Evolutionary conservation across 2,797 vertebrate species (phyloP), one percentile per base, ranked within the genome.

Genomic region (Potorous gilbertii): DNA sequence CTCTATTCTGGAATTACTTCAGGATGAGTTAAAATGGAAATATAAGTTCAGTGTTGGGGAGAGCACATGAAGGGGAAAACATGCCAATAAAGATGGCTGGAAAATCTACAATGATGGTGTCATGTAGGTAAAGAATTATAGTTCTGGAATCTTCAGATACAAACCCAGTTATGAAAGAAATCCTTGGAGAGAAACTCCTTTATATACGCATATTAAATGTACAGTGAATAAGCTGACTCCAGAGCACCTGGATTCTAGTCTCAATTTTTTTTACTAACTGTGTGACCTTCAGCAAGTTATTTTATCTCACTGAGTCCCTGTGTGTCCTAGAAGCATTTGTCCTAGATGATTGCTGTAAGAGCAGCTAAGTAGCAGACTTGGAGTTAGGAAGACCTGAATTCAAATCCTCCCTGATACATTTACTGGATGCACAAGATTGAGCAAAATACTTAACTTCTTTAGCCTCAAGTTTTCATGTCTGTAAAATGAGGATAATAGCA

Each of bases 1-100:
- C 74, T 46, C 16, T 66, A 66, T 66, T 87, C 21, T 87, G 74
- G 74, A 50, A 87, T 87, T 21, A 24, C 18, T 87, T 40, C 46
- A 46, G 8, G 8, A 27, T 81, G 74, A 81, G 0, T 24, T 94
- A 54, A 96, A 95, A 90, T 91, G 59, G 10, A 91, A 94, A 81
- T 93, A 10, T 81, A 31, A 97, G 94, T 93, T 96, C 96, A 91
- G 34, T 81, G 1, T 92, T 93, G 96, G 55, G 94, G 40, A 94
- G 90, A 94, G 91, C 40, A 27, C 10, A 24, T 95, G 18, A 94
- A 95, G 55, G 94, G 6, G 54, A 56, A 81, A 96, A 93, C 1
- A 31, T 5, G 90, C 24, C 52, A 94, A 81, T 34, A 97, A 59
- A 92, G 81, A 28, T 95, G 93, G 21, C 62, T 93, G 8, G 31